Percentiles rank a stretch among this genome's conserved stretches.
Conservation (phyloP, 1,140 invertebrate species). For the Bombus balteatus region DNA sequence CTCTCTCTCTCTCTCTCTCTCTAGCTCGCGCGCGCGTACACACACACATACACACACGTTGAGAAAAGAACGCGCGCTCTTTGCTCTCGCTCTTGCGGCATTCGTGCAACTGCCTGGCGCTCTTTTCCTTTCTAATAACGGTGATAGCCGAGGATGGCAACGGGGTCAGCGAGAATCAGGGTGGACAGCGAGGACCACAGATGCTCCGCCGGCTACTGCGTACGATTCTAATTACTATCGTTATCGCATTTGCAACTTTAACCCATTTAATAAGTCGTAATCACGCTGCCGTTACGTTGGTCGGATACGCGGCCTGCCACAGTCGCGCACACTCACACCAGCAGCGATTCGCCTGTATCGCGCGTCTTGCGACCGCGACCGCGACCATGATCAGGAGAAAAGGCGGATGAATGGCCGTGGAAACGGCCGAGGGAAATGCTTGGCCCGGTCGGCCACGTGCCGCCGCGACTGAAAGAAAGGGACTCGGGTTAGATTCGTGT, state of each 20-base stretch:
- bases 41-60: neutral
- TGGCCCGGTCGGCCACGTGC: no score
- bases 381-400: no score
- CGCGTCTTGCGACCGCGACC: neutral
- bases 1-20: constrained; percentile 7
- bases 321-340: no score
- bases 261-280: constrained; percentile 80
- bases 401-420: no score
- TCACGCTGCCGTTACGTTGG: constrained; percentile 53
- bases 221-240: constrained; percentile 76
- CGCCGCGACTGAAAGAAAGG: no score
- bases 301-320: constrained; percentile 14
- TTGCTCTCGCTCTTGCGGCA: neutral
- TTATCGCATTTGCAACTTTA: constrained; percentile 79
- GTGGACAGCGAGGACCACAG: constrained; percentile 13
- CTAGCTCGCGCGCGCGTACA: no score
- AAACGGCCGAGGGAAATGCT: no score
- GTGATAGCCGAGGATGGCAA: neutral
- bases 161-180: constrained; percentile 29
- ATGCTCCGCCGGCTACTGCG: constrained; percentile 50
- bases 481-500: neutral
- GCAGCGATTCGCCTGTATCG: no score
- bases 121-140: neutral
- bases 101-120: neutral
- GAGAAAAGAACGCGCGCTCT: neutral